Evolutionary conservation across 2,113 vertebrate species (phyloP).

Genomic region (Neolamprologus tretocephalus): DNA sequence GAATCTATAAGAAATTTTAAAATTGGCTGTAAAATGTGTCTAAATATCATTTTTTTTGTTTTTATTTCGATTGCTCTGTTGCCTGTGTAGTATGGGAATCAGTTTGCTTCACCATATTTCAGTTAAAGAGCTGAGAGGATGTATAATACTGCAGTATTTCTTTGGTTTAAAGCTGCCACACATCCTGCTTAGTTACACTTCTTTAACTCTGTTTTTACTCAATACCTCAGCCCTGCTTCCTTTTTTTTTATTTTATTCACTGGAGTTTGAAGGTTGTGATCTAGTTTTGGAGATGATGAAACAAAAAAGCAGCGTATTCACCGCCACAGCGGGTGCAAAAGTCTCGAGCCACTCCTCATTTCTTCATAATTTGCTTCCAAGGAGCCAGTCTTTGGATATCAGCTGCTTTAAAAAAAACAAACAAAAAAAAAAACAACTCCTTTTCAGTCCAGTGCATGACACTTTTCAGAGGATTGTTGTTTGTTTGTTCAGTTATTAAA

Average conservation of each 20-base stretch:
- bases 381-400: not conserved
- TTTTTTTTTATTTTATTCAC: not conserved
- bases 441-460: not conserved
- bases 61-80: not conserved
- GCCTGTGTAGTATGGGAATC: not conserved
- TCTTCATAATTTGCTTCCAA: not conserved
- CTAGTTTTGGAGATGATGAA: not conserved
- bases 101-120: not conserved
- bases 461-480: not conserved
- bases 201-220: not conserved
- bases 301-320: not conserved
- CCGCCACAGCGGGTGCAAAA: not conserved
- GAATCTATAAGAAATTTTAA: not conserved
- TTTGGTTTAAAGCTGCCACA: not conserved
- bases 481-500: not conserved
- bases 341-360: not conserved
- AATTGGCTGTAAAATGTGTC: not conserved
- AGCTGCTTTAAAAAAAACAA: not conserved
- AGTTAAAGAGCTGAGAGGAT: not conserved
- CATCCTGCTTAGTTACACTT: not conserved
- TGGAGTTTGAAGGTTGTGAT: slow-evolving; percentile 4
- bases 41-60: not conserved
- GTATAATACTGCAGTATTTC: not conserved
- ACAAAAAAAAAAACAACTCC: rapidly evolving
- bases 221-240: not conserved